phyloP scores from a whole-genome alignment of 92 coral and sea anemone species.

The Zoanthus sansibaricus region DNA sequence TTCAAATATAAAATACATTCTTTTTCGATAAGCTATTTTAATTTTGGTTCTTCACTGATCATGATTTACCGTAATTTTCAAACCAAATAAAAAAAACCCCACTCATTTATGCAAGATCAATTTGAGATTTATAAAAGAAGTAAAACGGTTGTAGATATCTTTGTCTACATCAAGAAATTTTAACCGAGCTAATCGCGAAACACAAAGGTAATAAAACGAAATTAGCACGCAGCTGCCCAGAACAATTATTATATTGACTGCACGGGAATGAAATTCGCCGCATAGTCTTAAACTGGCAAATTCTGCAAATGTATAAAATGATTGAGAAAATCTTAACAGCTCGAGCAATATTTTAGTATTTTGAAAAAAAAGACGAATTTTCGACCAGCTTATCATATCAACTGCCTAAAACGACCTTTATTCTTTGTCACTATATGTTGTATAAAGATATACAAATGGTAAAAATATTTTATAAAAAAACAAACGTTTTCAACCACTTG shows the following conservation, averaged over 20 bases:
- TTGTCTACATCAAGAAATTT: not conserved
- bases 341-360: not conserved
- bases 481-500: too few species aligned
- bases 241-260: not conserved
- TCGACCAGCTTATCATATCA: too few species aligned
- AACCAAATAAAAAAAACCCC: not conserved
- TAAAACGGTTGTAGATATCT: not conserved
- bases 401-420: not conserved
- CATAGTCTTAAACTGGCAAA: not conserved
- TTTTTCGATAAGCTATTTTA: too few species aligned
- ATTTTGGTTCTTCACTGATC: too few species aligned
- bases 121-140: not conserved
- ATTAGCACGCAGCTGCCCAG: not conserved
- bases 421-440: not conserved
- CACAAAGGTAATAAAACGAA: not conserved
- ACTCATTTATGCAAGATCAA: not conserved
- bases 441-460: too few species aligned
- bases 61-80: not conserved
- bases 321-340: not conserved
- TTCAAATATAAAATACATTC: too few species aligned
- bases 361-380: not conserved
- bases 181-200: not conserved
- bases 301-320: not conserved
- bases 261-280: not conserved
- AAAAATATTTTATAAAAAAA: too few species aligned